phyloP scores from a whole-genome alignment of 2,888 invertebrate species.

The Drosophila infuscata region DNA sequence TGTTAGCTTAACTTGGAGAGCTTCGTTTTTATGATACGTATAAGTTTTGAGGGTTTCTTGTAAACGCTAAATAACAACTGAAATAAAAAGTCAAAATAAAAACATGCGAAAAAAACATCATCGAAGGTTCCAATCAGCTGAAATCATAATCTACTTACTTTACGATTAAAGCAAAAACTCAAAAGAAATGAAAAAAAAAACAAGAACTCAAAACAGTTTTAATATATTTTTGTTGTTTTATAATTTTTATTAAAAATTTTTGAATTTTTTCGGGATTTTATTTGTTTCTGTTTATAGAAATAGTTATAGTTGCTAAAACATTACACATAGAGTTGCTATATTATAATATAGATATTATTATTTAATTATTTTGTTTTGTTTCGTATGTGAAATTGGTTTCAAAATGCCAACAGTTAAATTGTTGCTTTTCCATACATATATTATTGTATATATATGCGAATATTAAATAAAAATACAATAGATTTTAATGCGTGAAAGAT shows the following conservation, averaged over 20 bases:
- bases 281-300: conserved; percentile 63
- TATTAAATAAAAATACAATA: conserved; percentile 78
- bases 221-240: conserved; percentile 28
- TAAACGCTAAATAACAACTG: conserved; percentile 40
- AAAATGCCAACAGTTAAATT: conserved; percentile 81
- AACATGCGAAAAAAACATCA: conserved; percentile 18
- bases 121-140: conserved; percentile 23
- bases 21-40: conserved; percentile 83
- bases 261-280: conserved; percentile 34
- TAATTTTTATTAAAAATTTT: conserved; percentile 54
- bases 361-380: conserved; percentile 62
- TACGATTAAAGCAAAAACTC: conserved; percentile 7
- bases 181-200: conserved; percentile 31
- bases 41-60: conserved; percentile 65
- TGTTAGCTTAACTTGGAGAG: conserved; percentile 79
- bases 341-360: conserved; percentile 52
- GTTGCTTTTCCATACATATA: conserved; percentile 57
- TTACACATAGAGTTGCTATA: conserved; percentile 76
- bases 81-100: conserved; percentile 11
- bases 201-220: conserved; percentile 37
- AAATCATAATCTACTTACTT: conserved; percentile 34
- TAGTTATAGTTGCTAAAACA: conserved; percentile 79
- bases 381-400: conserved; percentile 75
- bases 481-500: conserved; percentile 70
- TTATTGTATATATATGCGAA: conserved; percentile 50